A percentile compares a stretch with the other conserved stretches of the same genome.
phyloP scores from a whole-genome alignment of 2,888 invertebrate species.

The Synanthedon tipuliformis region DNA sequence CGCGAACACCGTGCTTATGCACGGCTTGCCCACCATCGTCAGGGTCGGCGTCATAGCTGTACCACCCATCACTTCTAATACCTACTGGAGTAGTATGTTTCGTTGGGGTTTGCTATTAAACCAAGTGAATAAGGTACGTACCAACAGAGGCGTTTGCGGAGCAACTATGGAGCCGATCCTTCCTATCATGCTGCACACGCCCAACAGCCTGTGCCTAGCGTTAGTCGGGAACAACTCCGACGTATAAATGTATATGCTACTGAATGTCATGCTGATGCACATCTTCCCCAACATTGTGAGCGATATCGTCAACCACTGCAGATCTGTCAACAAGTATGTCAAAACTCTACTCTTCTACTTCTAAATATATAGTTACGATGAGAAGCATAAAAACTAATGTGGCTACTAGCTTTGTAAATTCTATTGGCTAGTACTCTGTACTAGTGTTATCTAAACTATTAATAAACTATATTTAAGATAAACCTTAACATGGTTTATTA shows the following conservation, averaged over 20 bases:
- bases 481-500: neutral
- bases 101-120: neutral
- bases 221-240: constrained; percentile 70
- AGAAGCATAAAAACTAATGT: no score
- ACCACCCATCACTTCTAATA: no score
- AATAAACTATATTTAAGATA: neutral
- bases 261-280: constrained; percentile 65
- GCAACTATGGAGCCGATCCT: constrained; percentile 72
- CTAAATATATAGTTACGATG: no score
- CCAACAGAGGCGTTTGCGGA: constrained; percentile 76
- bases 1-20: constrained; percentile 71
- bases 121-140: constrained; percentile 21
- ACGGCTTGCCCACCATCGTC: constrained; percentile 66
- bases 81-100: no score
- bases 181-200: constrained; percentile 67
- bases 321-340: constrained; percentile 1
- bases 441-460: neutral
- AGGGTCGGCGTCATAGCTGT: constrained; percentile 4
- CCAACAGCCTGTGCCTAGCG: constrained; percentile 63
- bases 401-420: no score
- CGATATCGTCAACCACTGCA: constrained; percentile 3
- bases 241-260: constrained; percentile 62
- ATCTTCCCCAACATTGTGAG: constrained; percentile 54
- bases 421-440: neutral
- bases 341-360: no score